A percentile compares a stretch with the other conserved stretches of the same genome.
Evolutionary conservation across 2,113 vertebrate species (phyloP).

Genomic region (Psephotus haematonotus): DNA sequence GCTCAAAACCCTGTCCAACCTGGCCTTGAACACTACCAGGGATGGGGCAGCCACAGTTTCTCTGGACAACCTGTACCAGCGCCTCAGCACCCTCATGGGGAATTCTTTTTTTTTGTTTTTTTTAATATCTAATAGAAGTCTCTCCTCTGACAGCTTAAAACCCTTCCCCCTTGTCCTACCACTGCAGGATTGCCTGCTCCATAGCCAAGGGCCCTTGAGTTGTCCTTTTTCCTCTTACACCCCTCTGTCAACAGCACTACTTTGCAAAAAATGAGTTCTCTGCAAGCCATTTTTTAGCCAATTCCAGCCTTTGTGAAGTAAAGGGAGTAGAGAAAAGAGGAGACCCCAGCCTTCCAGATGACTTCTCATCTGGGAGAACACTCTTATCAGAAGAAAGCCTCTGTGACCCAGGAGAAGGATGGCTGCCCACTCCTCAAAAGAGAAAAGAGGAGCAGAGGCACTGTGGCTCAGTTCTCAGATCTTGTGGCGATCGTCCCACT

Average conservation of each 20-base stretch:
- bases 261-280: neutral
- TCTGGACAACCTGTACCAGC: neutral
- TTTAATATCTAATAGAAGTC: neutral
- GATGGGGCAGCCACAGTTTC: neutral
- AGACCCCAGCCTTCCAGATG: neutral
- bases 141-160: neutral
- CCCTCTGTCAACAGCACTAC: neutral
- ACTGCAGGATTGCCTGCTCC: neutral
- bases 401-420: neutral
- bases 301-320: neutral
- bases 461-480: neutral
- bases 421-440: neutral
- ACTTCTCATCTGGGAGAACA: neutral
- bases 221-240: neutral
- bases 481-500: fast-evolving
- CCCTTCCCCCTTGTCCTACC: neutral
- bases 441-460: neutral
- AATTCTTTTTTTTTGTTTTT: neutral
- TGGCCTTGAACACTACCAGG: neutral
- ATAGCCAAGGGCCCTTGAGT: neutral
- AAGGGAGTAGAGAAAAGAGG: neutral
- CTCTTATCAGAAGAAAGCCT: neutral
- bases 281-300: neutral
- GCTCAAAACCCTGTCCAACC: neutral
- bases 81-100: neutral